Base-by-base conservation (phyloP, 2,113 vertebrate species). In the Chionis minor region DNA sequence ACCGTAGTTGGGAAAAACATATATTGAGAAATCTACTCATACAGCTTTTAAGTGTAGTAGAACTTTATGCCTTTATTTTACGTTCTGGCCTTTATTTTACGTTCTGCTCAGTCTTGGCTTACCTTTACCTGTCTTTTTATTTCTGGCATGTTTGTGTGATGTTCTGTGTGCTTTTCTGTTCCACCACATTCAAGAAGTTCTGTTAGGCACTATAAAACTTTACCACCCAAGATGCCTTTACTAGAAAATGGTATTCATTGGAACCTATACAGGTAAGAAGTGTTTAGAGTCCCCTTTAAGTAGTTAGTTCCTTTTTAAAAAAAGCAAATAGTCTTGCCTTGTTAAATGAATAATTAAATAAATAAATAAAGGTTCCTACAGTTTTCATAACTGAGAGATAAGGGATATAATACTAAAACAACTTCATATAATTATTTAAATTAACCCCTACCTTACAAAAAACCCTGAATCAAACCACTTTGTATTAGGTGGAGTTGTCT, bases 161-260 rank as follows among this genome's bases (percentile, higher is more conserved):
- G 30, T 82, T 62, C 27, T 90, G 12, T 72, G 71, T 92, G 87
- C 35, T 88, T 92, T 90, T 94, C 71, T 97, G 94, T 98, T 96
- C 95, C 95, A 78, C 96, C 75, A 95, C 66, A 92, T 94, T 98
- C 95, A 98, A 99, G 99, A 98, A 98, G 97, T 96, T 94, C 98
- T 98, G 95, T 98, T 99, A 99, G 98, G 97, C 97, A 98, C 97
- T 99, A 97, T 99, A 99, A 99, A 98, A 99, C 98, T 89, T 98
- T 99, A 85, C 99, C 99, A 84, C 99, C 98, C 96, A 99, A 98
- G 99, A 99, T 99, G 99, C 99, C 99, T 98, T 98, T 99, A 86
- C 98, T 99, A 98, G 98, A 98, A 97, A 99, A 98, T 74, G 97
- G 98, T 98, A 98, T 98, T 98, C 98, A 98, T 97, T 99, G 99